Conservation (phyloP, 2,888 invertebrate species). For the Drymonia ruficornis region DNA sequence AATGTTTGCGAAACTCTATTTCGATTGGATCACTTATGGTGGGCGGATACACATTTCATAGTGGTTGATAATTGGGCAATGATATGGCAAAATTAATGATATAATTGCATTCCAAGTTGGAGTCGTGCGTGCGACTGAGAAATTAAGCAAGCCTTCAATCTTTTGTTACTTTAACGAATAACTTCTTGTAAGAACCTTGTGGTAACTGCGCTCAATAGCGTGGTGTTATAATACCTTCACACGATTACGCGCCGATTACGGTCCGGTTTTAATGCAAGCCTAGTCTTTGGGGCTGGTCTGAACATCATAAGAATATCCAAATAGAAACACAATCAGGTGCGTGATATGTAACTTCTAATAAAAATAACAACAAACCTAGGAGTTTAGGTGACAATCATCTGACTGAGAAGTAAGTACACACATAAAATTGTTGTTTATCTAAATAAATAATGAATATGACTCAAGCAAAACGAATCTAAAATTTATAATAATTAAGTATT, state of each 20-base stretch:
- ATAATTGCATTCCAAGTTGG: slow-evolving; percentile 64
- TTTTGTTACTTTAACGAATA: slow-evolving; percentile 75
- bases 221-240: slow-evolving; percentile 72
- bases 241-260: slow-evolving; percentile 68
- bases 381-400: no score
- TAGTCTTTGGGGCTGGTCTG: slow-evolving; percentile 22
- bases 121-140: slow-evolving; percentile 77
- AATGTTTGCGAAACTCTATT: slow-evolving; percentile 14
- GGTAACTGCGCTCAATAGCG: slow-evolving; percentile 67
- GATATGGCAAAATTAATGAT: slow-evolving; percentile 56
- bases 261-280: slow-evolving; percentile 60
- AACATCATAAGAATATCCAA: slow-evolving; percentile 28
- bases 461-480: slow-evolving; percentile 26
- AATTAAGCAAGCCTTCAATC: slow-evolving; percentile 77
- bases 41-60: slow-evolving; percentile 28
- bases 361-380: no score
- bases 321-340: no score
- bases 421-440: no score
- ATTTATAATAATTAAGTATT: slow-evolving; percentile 10
- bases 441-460: background rate
- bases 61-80: slow-evolving; percentile 50
- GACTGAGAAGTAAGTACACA: no score
- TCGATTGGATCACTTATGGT: slow-evolving; percentile 13
- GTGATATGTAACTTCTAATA: no score
- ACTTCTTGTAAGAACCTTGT: slow-evolving; percentile 76